Percentiles rank a stretch among this genome's conserved stretches.
phyloP scores from a whole-genome alignment of 2,797 vertebrate genomes.

The Pogonophryne albipinna region DNA sequence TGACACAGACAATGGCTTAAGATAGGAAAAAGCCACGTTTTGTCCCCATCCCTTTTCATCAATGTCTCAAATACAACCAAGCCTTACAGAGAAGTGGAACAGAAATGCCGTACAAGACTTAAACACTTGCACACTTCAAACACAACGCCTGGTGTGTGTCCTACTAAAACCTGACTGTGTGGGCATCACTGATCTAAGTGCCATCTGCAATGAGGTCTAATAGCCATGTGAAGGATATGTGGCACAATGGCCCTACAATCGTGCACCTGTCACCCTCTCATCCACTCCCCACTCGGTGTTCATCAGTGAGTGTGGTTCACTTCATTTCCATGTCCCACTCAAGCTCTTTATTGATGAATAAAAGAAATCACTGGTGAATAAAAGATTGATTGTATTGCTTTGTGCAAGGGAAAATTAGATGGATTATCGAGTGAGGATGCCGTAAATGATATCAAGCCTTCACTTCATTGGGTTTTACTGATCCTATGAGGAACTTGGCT shows the following conservation, averaged over 20 bases:
- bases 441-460: constrained; percentile 62
- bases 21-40: constrained; percentile 69
- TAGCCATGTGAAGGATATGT: constrained; percentile 50
- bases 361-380: constrained; percentile 62
- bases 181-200: constrained; percentile 26
- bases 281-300: constrained; percentile 49
- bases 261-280: constrained; percentile 65
- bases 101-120: constrained; percentile 53
- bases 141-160: constrained; percentile 17
- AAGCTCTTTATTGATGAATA: constrained; percentile 71
- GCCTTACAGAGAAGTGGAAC: constrained; percentile 45
- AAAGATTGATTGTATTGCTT: constrained; percentile 70
- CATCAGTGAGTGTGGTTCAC: constrained; percentile 61
- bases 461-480: constrained; percentile 72
- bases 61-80: constrained; percentile 71
- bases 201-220: constrained; percentile 56
- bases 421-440: constrained; percentile 65
- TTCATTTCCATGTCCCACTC: constrained; percentile 72
- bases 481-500: constrained; percentile 52
- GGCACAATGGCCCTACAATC: constrained; percentile 57
- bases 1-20: constrained; percentile 79
- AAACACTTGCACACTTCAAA: constrained; percentile 46
- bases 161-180: constrained; percentile 22
- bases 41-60: constrained; percentile 73
- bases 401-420: constrained; percentile 69